phyloP scores from a whole-genome alignment of 2,113 vertebrate species.

The Corapipo altera region DNA sequence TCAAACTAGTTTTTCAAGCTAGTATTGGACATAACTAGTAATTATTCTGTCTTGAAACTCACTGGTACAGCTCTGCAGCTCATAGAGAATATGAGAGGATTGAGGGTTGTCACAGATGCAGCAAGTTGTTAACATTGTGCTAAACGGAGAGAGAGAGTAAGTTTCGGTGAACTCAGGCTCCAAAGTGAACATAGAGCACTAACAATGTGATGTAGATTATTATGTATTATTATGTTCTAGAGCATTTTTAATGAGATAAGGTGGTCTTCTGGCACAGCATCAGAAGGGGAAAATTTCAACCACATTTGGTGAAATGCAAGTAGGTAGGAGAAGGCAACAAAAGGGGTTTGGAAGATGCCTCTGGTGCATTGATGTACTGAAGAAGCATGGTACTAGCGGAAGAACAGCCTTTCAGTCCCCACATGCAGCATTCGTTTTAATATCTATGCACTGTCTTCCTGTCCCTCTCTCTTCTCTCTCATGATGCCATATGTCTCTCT shows the following conservation, averaged over 20 bases:
- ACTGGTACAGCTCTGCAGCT: background rate
- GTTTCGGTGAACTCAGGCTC: background rate
- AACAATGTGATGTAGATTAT: slow-evolving; percentile 12
- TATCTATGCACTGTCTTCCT: background rate
- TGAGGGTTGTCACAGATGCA: background rate
- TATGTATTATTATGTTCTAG: background rate
- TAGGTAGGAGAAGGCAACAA: slow-evolving; percentile 16
- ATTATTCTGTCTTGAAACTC: background rate
- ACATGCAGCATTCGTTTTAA: background rate
- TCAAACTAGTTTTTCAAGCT: background rate
- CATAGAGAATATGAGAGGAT: background rate
- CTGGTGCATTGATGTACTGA: background rate
- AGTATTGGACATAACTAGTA: background rate
- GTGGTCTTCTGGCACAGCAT: slow-evolving; percentile 39
- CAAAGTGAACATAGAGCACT: background rate
- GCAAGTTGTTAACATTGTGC: background rate
- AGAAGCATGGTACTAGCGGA: background rate
- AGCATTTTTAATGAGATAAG: slow-evolving; percentile 26
- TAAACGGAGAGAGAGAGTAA: background rate
- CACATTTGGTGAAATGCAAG: slow-evolving; percentile 28
- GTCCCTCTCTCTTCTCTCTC: background rate
- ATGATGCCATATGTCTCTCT: background rate
- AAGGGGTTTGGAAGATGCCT: background rate
- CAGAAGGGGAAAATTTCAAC: slow-evolving; percentile 19
- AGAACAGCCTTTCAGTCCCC: background rate